Conservation (phyloP, 2,797 vertebrate genomes). For the Sternarchorhynchus goeldii region DNA sequence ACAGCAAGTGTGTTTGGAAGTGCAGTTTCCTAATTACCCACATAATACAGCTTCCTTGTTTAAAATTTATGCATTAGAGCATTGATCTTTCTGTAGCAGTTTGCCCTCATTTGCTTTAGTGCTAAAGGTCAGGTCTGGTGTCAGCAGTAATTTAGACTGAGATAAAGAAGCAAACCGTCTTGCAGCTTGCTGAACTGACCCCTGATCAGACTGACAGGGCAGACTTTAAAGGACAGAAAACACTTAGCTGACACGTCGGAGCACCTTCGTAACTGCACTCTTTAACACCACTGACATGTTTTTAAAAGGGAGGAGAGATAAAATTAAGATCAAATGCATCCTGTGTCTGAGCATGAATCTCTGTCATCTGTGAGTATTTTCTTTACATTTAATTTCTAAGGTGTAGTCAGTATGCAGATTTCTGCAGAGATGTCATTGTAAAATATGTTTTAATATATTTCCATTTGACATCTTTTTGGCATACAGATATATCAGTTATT, state of each 20-base stretch:
- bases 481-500: no score
- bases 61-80: neutral
- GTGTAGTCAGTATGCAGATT: no score
- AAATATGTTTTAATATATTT: no score
- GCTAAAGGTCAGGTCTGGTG: slow-evolving; percentile 29
- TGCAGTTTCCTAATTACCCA: neutral
- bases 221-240: neutral
- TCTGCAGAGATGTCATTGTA: no score
- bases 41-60: neutral
- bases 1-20: neutral
- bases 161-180: neutral
- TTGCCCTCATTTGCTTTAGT: slow-evolving; percentile 32
- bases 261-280: neutral
- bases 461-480: no score
- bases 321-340: no score
- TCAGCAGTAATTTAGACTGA: slow-evolving; percentile 24
- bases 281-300: neutral
- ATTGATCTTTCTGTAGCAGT: slow-evolving; percentile 14
- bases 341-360: no score
- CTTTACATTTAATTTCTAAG: no score
- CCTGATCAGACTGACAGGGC: neutral
- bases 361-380: no score
- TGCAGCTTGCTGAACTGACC: slow-evolving; percentile 11
- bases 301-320: no score
- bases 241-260: neutral